Evolutionary conservation across 2,797 vertebrate species (phyloP).

Genomic region (Graptemys geographica): DNA sequence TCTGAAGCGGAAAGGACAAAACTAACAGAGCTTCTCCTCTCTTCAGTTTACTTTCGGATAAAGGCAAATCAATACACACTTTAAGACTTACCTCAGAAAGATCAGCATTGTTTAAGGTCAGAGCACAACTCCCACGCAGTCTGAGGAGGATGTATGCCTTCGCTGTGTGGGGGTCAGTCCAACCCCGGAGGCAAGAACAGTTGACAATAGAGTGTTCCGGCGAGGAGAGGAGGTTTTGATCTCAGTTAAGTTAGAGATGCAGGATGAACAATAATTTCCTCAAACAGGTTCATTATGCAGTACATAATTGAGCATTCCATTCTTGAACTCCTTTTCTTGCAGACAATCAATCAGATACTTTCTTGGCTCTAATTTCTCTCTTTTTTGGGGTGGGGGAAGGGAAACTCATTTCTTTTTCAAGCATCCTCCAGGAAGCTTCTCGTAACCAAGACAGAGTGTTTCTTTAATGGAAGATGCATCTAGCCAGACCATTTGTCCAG

Average conservation of each 20-base stretch:
- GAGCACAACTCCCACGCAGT: not conserved
- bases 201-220: not conserved
- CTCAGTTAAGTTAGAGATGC: not conserved
- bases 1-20: slow-evolving; percentile 48
- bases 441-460: not conserved
- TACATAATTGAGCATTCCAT: not conserved
- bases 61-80: slow-evolving; percentile 23
- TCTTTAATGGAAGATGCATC: not conserved
- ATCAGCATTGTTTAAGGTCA: slow-evolving; percentile 8
- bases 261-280: not conserved
- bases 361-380: not conserved
- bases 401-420: not conserved
- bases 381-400: not conserved
- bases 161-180: not conserved
- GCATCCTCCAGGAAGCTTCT: not conserved
- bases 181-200: not conserved
- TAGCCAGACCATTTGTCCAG: not conserved
- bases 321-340: not conserved
- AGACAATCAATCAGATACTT: not conserved
- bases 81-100: not conserved
- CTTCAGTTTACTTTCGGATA: not conserved
- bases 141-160: not conserved
- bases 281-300: not conserved
- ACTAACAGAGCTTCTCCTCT: not conserved
- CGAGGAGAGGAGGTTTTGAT: not conserved